Base-by-base conservation (phyloP, 1,140 invertebrate genomes). In the Drosophila tropicalis region DNA sequence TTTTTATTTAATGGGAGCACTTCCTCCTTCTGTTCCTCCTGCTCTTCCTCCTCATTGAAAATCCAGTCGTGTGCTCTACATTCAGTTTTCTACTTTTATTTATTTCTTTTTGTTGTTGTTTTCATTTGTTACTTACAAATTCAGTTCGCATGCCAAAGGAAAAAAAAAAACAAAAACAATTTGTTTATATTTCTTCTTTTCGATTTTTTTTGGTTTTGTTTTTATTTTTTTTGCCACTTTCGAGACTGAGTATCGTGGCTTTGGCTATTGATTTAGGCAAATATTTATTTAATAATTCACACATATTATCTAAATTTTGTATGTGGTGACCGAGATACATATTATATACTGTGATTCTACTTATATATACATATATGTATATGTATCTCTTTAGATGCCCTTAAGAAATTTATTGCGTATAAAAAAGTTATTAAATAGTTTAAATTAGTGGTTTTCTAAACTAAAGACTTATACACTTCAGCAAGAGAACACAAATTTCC, bases 41-140 rank as follows among this genome's bases (percentile, higher is more conserved):
- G 0, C 54, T 22, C 29, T 57, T 39, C 36, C 67, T 41, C 32
- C 60, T 22, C 34, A 62, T 63, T 47, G 47, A 47, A 57, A 73
- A 67, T 34, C 70, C 29, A 61, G 29, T 15, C 15, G 40, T 47
- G 29, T 40, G 54, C 64, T 69, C 19, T 36, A 70, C 17, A 72
- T 60, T 9, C 61, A 19, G 61, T 72, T 62, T 54, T 41, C 44
- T 51, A 51, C 44, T 51, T 51, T 51, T 51, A 51, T 51, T 51
- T 51, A 17, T 47, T 19, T 73, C 34, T 63, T 40, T 47, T 60
- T 39, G 19, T 57, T 47, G 54, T 67, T 67, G 36, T 70, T 73
- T 73, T 66, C 34, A 62, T 57, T 40, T 68, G 72, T 58, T 68
- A 75, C 63, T 73, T 58, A 55, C 34, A 47, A 72, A 73, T 73